Conservation (phyloP, 1,140 invertebrate species). For the Heterodera carotae region DNA sequence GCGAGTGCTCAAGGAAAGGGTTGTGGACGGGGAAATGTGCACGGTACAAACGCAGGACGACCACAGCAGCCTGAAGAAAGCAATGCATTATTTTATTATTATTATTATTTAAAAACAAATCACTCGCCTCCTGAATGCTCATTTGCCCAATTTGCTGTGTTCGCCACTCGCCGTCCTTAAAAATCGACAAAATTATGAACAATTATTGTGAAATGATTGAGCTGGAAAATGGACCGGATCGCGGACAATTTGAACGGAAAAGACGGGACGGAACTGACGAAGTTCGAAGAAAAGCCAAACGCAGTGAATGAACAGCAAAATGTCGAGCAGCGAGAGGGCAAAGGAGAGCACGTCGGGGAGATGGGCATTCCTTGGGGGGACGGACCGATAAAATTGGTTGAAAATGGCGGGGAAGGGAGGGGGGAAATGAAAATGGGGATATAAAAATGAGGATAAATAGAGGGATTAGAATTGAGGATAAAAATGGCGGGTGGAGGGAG, state of each 20-base stretch:
- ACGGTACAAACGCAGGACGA: slow-evolving; percentile 38
- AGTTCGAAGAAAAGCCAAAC: slow-evolving; percentile 51
- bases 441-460: too few relatives aligned
- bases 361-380: slow-evolving; percentile 38
- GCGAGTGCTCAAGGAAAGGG: slow-evolving; percentile 38
- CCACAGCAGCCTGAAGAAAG: slow-evolving; percentile 35
- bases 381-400: too few relatives aligned
- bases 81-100: neutral
- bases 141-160: slow-evolving; percentile 42
- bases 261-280: slow-evolving; percentile 41
- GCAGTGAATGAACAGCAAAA: slow-evolving; percentile 47
- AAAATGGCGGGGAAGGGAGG: too few relatives aligned
- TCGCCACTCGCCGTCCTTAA: slow-evolving; percentile 46
- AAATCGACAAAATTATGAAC: neutral
- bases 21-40: slow-evolving; percentile 48
- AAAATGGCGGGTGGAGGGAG: too few relatives aligned
- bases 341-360: slow-evolving; percentile 40
- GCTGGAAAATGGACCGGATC: slow-evolving; percentile 35
- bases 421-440: too few relatives aligned
- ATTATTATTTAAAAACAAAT: neutral
- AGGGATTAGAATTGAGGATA: neutral
- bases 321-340: slow-evolving; percentile 44
- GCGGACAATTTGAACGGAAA: slow-evolving; percentile 41
- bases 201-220: neutral
- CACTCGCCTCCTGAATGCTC: slow-evolving; percentile 48